These are phyloP conservation scores for Camponotus pennsylvanicus DNA, from an alignment of 1,140 invertebrate genomes.

Conservation along the genomic window DNA sequence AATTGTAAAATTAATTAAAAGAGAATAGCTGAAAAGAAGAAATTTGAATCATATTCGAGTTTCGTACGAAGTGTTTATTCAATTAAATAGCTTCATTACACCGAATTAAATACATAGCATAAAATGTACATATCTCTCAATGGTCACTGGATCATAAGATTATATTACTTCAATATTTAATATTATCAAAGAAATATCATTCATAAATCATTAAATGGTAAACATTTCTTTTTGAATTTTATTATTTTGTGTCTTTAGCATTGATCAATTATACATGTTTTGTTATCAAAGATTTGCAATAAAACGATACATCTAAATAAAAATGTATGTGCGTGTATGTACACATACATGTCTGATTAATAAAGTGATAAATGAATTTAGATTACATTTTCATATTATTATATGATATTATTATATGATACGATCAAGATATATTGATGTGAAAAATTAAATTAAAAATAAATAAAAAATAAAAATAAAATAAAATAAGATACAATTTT, in stretches of 20 bases:
- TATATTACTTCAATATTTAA: constrained; percentile 36
- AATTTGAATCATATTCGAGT: background rate
- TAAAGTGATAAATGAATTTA: no score
- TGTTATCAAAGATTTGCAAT: constrained; percentile 55
- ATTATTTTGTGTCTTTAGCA: constrained; percentile 30
- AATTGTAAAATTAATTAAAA: background rate
- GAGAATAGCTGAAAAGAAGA: constrained; percentile 36
- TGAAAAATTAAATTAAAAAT: no score
- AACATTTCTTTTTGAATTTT: background rate
- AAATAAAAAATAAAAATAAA: no score
- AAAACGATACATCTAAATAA: constrained; percentile 56
- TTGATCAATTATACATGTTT: constrained; percentile 34
- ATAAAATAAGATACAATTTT: no score
- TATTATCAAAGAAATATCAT: constrained; percentile 54
- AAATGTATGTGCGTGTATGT: constrained; percentile 66
- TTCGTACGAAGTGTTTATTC: constrained; percentile 82
- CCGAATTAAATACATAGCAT: constrained; percentile 81
- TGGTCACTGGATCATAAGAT: constrained; percentile 62
- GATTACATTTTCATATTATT: no score
- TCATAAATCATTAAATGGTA: background rate
- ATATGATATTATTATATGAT: no score
- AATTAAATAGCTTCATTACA: constrained; percentile 81
- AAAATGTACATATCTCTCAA: constrained; percentile 80
- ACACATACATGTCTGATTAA: constrained; percentile 64
- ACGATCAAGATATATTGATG: no score